Conservation (phyloP, 2,888 invertebrate genomes). For the Hirtodrosophila alboralis region DNA sequence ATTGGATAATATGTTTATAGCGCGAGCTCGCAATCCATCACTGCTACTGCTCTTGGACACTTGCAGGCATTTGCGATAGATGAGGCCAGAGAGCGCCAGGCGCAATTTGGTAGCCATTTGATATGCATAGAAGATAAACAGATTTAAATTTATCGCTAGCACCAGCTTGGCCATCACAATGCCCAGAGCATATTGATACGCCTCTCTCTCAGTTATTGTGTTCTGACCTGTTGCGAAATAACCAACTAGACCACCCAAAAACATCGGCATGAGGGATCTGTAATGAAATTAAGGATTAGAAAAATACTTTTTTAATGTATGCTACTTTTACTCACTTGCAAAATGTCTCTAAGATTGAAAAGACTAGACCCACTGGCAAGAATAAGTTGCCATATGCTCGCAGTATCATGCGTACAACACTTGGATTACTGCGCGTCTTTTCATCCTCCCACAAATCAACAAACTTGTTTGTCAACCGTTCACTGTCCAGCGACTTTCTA, state of each 20-base stretch:
- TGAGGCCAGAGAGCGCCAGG: conserved; percentile 89
- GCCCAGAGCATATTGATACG: conserved; percentile 88
- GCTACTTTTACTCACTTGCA: conserved; percentile 78
- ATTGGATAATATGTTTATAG: conserved; percentile 96
- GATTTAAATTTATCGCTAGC: conserved; percentile 88
- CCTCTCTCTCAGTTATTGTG: conserved; percentile 85
- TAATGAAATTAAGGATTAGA: conserved; percentile 23
- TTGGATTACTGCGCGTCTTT: conserved; percentile 83
- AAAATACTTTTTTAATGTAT: not conserved
- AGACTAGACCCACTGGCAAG: conserved; percentile 76
- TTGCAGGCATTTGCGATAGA: conserved; percentile 89
- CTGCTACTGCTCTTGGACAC: conserved; percentile 92
- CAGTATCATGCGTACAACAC: conserved; percentile 83
- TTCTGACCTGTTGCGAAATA: conserved; percentile 86
- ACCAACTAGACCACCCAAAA: conserved; percentile 88
- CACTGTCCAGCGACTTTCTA: conserved; percentile 85
- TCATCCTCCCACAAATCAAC: conserved; percentile 84
- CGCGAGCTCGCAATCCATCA: conserved; percentile 90
- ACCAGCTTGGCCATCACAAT: conserved; percentile 86
- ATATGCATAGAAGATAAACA: conserved; percentile 89
- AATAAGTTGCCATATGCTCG: conserved; percentile 84
- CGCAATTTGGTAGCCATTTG: conserved; percentile 89
- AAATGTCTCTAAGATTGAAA: conserved; percentile 77
- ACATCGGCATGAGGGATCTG: conserved; percentile 88
- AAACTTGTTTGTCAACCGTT: conserved; percentile 84